Base-by-base conservation (phyloP, 2,888 invertebrate genomes). In the Torymus auratus region DNA sequence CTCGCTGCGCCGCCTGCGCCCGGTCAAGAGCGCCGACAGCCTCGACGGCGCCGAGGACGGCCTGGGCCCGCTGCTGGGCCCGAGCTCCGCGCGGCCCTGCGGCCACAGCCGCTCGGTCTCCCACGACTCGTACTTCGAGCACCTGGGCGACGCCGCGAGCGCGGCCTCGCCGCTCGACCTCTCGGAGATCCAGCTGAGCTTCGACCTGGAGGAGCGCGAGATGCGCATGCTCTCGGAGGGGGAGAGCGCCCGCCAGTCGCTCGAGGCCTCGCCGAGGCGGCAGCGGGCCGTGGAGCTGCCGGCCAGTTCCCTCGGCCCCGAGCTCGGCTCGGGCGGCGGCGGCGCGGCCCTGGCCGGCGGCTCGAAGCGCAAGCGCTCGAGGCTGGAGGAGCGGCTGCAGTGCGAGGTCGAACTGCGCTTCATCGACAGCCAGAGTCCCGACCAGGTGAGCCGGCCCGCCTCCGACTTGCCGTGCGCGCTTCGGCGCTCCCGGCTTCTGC, bases 91-190 rank as follows among this genome's bases (percentile, higher is more conserved):
- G 23, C 52, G 68, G 11, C 4, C 92, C 0, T 91, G 92, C 76
- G 93, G 93, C 4, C 93, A 93, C 84, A 93, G 92, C 85, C 91
- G 93, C 86, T 97, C 97, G 0, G 96, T 97, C 0, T 97, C 97
- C 0, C 97, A 98, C 91, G 98, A 98, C 91, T 98, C 97, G 0
- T 98, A 98, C 91, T 98, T 98, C 92, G 97, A 97, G 87, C 92
- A 94, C 93, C 86, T 94, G 93, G 92, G 94, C 92, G 93, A 95
- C 91, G 92, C 87, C 86, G 92, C 83, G 85, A 92, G 86, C 88
- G 91, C 85, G 85, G 91, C 82, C 79, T 93, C 91, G 64, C 90
- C 91, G 15, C 91, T 94, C 41, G 97, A 97, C 91, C 92, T 97
- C 72, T 96, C 96, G n/a, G 96, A 96, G 88, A 94, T 97, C 91